Conservation (phyloP, 2,888 invertebrate genomes). For the Cremastinae sp. region DNA sequence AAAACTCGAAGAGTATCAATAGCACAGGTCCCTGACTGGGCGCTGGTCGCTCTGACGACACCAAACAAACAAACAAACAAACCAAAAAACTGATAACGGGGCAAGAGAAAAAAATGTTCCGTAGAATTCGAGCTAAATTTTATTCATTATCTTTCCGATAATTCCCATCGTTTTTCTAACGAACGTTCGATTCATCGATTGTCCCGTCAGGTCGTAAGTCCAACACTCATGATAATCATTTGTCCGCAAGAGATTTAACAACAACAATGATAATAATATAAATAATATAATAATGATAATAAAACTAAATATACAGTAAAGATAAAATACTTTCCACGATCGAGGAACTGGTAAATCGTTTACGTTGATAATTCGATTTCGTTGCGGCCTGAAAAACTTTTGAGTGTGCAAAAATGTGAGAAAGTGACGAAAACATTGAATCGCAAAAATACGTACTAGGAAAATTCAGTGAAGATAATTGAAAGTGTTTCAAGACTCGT, state of each 20-base stretch:
- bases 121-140: conserved; percentile 27
- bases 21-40: conserved; percentile 34
- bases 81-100: conserved; percentile 14
- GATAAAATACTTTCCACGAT: conserved; percentile 30
- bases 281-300: background rate
- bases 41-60: conserved; percentile 54
- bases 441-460: no score
- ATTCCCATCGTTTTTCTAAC: conserved; percentile 46
- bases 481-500: no score
- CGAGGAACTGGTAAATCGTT: conserved; percentile 35
- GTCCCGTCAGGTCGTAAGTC: conserved; percentile 39
- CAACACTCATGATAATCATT: conserved; percentile 53
- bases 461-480: no score
- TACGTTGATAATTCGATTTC: conserved; percentile 17
- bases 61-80: background rate
- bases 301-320: background rate
- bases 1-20: conserved; percentile 8
- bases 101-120: conserved; percentile 19
- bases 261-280: conserved; percentile 19
- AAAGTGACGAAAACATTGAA: background rate
- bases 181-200: conserved; percentile 48
- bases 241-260: conserved; percentile 46
- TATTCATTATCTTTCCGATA: conserved; percentile 23
- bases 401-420: background rate
- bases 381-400: conserved; percentile 20